These are phyloP conservation scores for Ovibos moschatus DNA, from an alignment of 2,113 vertebrate species.

Conservation along the genomic window DNA sequence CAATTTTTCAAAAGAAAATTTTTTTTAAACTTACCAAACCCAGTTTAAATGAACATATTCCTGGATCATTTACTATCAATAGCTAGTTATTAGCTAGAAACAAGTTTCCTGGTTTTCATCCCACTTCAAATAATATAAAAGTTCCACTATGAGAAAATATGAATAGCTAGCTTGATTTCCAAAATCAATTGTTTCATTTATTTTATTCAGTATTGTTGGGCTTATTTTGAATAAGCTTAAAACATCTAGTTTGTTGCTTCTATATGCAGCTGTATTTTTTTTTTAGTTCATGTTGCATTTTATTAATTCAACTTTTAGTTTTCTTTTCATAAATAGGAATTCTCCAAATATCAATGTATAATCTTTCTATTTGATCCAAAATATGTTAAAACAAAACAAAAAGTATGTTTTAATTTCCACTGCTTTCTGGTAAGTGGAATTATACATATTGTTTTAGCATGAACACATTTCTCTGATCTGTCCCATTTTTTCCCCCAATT, in stretches of 20 bases:
- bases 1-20: neutral
- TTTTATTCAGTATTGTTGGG: neutral
- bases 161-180: neutral
- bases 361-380: neutral
- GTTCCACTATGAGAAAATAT: neutral
- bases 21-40: neutral
- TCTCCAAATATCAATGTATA: neutral
- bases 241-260: neutral
- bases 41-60: neutral
- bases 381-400: neutral
- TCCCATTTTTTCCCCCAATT: neutral
- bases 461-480: neutral
- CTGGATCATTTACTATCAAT: neutral
- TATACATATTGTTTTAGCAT: neutral
- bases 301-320: neutral
- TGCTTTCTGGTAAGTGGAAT: neutral
- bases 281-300: neutral
- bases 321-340: neutral
- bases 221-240: neutral
- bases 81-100: neutral
- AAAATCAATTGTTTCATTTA: slow-evolving; percentile 15
- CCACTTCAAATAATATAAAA: neutral
- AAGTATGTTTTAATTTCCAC: neutral
- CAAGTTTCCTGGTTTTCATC: neutral
- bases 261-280: neutral